phyloP scores from a whole-genome alignment of 2,888 invertebrate genomes.

The Parnassius smintheus region DNA sequence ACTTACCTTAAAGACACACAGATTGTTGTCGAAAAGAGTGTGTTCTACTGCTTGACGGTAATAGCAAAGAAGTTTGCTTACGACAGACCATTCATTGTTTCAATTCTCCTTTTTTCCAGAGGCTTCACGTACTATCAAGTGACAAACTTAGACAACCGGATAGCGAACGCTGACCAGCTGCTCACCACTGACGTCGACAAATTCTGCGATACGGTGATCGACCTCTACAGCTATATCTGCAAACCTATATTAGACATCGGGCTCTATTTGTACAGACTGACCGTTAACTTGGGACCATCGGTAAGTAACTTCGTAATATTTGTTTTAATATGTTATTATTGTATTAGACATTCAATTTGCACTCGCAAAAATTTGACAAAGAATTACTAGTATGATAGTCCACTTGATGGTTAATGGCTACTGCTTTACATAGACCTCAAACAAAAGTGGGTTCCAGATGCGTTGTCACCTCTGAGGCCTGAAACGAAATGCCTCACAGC shows the following conservation, averaged over 20 bases:
- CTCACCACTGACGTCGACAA: constrained; percentile 98
- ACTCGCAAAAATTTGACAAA: no score
- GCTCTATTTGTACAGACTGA: constrained; percentile 95
- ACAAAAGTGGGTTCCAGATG: no score
- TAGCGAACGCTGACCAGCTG: constrained; percentile 97
- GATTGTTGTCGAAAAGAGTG: no score
- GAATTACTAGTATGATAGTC: no score
- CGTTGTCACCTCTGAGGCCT: no score
- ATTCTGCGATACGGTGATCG: constrained; percentile 97
- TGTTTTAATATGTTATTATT: no score
- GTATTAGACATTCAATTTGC: no score
- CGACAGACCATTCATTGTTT: not conserved
- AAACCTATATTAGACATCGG: constrained; percentile 97
- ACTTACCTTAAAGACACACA: no score
- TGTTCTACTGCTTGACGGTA: no score
- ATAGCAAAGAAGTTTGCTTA: no score
- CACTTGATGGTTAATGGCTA: no score
- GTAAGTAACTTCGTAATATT: constrained; percentile 59
- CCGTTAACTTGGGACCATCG: constrained; percentile 91
- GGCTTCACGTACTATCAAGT: constrained; percentile 98
- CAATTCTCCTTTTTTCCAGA: constrained; percentile 65
- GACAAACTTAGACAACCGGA: constrained; percentile 96
- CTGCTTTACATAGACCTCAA: no score
- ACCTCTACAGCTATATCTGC: constrained; percentile 97
- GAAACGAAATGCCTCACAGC: not conserved